Evolutionary conservation across 2,113 vertebrate species (phyloP).

Genomic region (Xenus cinereus): DNA sequence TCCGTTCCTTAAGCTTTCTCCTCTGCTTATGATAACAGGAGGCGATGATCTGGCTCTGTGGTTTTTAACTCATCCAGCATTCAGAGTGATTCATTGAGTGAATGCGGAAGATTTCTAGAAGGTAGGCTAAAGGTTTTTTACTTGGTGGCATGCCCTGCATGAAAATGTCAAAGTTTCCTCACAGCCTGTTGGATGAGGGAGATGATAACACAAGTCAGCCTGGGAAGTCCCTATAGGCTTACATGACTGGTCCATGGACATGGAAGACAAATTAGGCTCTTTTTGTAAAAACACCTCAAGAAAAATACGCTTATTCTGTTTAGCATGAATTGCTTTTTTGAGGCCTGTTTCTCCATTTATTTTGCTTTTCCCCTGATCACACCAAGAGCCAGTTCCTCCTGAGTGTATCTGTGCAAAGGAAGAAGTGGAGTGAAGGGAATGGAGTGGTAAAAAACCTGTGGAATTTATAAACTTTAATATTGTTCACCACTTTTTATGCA

Average conservation of each 20-base stretch:
- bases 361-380: background rate
- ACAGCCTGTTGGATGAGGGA: fast-evolving
- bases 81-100: background rate
- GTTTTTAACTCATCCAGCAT: background rate
- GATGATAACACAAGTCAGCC: background rate
- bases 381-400: background rate
- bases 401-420: background rate
- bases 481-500: background rate
- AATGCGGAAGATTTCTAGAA: background rate
- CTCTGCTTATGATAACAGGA: background rate
- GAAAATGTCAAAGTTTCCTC: background rate
- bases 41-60: background rate
- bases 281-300: background rate
- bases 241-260: background rate
- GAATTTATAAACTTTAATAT: background rate
- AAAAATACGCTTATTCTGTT: background rate
- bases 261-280: background rate
- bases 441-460: background rate
- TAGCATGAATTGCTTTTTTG: background rate
- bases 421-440: background rate
- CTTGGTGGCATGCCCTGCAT: background rate
- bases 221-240: background rate
- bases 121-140: background rate
- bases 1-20: background rate
- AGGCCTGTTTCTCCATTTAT: background rate